Evolutionary conservation across 2,797 vertebrate genomes (phyloP).

Genomic region (Cygnus olor): DNA sequence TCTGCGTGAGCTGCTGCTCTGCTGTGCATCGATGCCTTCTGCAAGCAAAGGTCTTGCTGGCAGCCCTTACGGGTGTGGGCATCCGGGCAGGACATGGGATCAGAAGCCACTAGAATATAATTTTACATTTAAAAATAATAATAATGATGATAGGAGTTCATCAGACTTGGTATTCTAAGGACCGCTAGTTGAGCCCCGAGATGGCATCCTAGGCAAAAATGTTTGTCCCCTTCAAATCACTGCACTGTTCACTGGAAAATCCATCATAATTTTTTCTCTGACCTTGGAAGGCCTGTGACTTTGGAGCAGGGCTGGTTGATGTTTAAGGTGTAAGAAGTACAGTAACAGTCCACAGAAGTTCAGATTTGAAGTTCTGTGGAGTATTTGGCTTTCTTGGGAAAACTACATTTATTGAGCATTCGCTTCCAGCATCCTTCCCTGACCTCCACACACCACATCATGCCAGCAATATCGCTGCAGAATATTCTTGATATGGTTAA

Average conservation of each 20-base stretch:
- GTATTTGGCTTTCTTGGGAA: not conserved
- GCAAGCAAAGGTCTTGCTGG: not conserved
- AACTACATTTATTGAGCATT: not conserved
- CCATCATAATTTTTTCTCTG: not conserved
- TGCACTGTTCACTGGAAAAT: not conserved
- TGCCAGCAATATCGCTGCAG: not conserved
- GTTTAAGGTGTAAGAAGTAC: not conserved
- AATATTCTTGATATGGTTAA: not conserved
- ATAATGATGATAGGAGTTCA: too few relatives aligned
- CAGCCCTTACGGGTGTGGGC: fast-evolving
- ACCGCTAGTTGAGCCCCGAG: not conserved
- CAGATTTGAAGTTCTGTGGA: fast-evolving
- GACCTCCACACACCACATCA: not conserved
- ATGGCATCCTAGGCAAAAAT: not conserved
- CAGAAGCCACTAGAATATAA: not conserved
- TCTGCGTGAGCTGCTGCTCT: not conserved
- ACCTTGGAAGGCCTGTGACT: not conserved
- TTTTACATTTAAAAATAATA: not conserved
- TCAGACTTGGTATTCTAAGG: not conserved
- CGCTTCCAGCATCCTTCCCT: fast-evolving
- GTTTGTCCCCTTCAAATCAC: not conserved
- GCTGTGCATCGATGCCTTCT: not conserved
- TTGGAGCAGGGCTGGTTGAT: fast-evolving
- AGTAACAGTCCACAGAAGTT: not conserved
- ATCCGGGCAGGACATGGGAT: not conserved